Conservation (phyloP, 2,797 vertebrate species). For the Phrynocephalus vlangalii region DNA sequence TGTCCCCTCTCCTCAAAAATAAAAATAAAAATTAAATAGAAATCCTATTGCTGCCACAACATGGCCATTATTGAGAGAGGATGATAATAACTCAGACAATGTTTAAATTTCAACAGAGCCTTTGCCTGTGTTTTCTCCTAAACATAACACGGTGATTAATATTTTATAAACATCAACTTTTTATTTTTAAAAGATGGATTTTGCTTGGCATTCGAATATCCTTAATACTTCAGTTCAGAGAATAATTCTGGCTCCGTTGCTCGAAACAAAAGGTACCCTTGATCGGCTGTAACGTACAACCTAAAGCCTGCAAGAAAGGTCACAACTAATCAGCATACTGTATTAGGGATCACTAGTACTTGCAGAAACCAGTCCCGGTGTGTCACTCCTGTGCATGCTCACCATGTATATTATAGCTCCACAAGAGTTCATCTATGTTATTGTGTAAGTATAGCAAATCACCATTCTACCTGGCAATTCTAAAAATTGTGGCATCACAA, state of each 20-base stretch:
- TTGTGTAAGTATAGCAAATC: no score
- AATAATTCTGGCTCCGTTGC: conserved; percentile 27
- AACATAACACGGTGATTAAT: conserved; percentile 62
- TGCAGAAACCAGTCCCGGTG: no score
- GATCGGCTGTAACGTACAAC: not conserved
- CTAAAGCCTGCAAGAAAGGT: not conserved
- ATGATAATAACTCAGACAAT: conserved; percentile 64
- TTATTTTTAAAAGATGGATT: conserved; percentile 72
- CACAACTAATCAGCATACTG: no score
- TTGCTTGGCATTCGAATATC: conserved; percentile 60
- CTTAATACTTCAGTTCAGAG: conserved; percentile 55
- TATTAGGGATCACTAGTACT: no score
- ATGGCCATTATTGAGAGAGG: conserved; percentile 29
- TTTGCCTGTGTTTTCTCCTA: conserved; percentile 60
- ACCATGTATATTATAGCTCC: not conserved
- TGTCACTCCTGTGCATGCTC: not conserved
- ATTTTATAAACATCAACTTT: conserved; percentile 66
- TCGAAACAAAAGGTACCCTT: not conserved
- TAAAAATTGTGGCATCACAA: no score
- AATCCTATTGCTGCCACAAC: not conserved
- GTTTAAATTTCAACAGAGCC: conserved; percentile 69
- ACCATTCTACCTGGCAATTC: no score
- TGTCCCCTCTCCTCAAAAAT: not conserved
- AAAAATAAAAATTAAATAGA: conserved; percentile 21
- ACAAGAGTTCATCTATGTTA: no score